Evolutionary conservation across 64 coral and sea anemone species (phyloP).

Genomic region (Catalaphyllia jardinei): DNA sequence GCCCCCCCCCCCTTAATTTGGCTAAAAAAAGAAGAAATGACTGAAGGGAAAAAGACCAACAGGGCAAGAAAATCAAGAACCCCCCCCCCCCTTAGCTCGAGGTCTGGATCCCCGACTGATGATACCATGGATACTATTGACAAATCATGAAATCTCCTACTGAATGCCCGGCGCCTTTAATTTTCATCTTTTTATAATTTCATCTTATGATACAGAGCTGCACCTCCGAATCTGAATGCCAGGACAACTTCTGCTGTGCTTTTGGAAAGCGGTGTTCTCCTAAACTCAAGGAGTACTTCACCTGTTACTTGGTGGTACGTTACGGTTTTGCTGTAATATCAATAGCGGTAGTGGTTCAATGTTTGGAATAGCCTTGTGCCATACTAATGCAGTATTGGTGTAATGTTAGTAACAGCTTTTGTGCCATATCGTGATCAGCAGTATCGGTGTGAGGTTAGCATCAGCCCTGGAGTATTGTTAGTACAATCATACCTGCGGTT

Average conservation of each 20-base stretch:
- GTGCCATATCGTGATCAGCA: neutral
- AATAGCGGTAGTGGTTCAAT: neutral
- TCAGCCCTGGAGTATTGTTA: neutral
- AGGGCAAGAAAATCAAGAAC: no score
- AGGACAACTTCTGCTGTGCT: conserved; percentile 65
- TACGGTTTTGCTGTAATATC: neutral
- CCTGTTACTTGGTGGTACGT: conserved; percentile 63
- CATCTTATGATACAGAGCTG: conserved; percentile 20
- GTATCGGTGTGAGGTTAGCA: neutral
- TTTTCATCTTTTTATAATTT: no score
- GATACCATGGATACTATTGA: neutral
- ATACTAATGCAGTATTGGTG: neutral
- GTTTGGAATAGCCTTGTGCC: neutral
- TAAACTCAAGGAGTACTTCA: conserved; percentile 51
- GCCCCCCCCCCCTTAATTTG: no score
- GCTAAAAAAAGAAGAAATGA: no score
- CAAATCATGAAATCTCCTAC: neutral
- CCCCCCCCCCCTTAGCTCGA: no score
- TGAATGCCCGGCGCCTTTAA: no score
- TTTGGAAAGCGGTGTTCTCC: conserved; percentile 60
- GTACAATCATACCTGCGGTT: neutral
- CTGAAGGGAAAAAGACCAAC: no score
- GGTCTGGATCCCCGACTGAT: no score
- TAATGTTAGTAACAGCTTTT: neutral
- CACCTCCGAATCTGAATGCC: conserved; percentile 52